Percentiles rank a stretch among this genome's conserved stretches.
phyloP scores from a whole-genome alignment of 2,888 invertebrate genomes.

The Tanypteryx hageni region DNA sequence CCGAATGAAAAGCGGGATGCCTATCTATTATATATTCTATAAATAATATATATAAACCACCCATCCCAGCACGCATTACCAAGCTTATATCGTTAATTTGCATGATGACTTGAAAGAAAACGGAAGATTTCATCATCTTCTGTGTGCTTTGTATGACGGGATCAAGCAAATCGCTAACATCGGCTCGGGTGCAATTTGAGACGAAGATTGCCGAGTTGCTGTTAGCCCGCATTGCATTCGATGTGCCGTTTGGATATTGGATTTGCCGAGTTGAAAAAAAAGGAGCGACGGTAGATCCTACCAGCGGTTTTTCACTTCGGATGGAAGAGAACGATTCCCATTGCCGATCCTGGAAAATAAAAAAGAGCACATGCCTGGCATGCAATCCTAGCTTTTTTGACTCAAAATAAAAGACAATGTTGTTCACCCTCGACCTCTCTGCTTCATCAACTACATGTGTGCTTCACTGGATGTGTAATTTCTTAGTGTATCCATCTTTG shows the following conservation, averaged over 20 bases:
- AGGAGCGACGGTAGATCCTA: not conserved
- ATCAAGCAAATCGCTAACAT: constrained; percentile 8
- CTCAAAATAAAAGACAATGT: not conserved
- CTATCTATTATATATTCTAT: not conserved
- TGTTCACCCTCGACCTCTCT: constrained; percentile 45
- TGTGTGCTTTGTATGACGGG: constrained; percentile 52
- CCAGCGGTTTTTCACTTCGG: constrained; percentile 21
- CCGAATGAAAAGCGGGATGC: constrained; percentile 45
- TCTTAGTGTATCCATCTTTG: constrained; percentile 23
- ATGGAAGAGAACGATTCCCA: constrained; percentile 16
- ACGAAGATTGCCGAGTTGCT: constrained; percentile 57
- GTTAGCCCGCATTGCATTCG: constrained; percentile 52
- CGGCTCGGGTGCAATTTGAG: constrained; percentile 19
- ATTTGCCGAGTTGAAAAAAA: not conserved
- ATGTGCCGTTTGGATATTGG: constrained; percentile 25
- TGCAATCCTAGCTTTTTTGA: constrained; percentile 56
- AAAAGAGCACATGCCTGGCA: constrained; percentile 59
- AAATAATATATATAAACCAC: constrained; percentile 28
- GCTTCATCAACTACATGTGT: constrained; percentile 60
- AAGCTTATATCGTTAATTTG: constrained; percentile 55
- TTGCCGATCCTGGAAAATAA: constrained; percentile 26
- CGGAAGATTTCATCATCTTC: constrained; percentile 42
- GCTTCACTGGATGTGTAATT: constrained; percentile 58
- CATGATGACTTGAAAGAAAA: constrained; percentile 50
- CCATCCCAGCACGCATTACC: constrained; percentile 62